Evolutionary conservation across 2,797 vertebrate genomes (phyloP).

Genomic region (Poeciliopsis gracilis): DNA sequence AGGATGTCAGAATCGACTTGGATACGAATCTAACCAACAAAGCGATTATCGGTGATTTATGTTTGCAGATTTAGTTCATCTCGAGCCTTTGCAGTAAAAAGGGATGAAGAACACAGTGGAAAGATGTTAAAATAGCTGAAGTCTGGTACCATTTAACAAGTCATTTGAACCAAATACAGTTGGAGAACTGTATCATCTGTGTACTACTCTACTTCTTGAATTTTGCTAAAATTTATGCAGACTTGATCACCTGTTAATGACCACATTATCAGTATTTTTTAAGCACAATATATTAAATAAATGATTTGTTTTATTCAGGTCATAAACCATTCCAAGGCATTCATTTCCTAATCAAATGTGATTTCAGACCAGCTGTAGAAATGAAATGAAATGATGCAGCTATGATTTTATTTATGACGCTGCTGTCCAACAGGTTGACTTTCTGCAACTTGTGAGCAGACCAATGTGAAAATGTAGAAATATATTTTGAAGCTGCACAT

Average conservation of each 20-base stretch:
- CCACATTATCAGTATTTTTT: too few species aligned
- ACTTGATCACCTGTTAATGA: background rate
- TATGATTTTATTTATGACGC: background rate
- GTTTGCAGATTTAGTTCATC: slow-evolving; percentile 1
- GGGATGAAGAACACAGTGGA: background rate
- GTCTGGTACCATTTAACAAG: background rate
- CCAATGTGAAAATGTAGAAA: background rate
- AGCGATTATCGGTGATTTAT: background rate
- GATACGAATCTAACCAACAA: background rate
- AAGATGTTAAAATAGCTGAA: background rate
- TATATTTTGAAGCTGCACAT: background rate
- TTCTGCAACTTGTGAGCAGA: background rate
- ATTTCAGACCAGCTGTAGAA: background rate
- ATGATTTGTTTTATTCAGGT: background rate
- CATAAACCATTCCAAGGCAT: background rate
- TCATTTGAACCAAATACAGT: background rate
- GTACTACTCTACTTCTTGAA: background rate
- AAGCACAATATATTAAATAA: background rate
- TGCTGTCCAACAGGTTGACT: background rate
- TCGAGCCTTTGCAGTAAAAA: background rate
- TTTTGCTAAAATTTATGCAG: background rate
- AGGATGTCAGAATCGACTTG: slow-evolving; percentile 1
- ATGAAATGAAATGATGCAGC: background rate
- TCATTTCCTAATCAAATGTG: background rate
- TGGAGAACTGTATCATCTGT: background rate